Evolutionary conservation across 2,888 invertebrate genomes (phyloP).

Genomic region (Diarsia brunnea): DNA sequence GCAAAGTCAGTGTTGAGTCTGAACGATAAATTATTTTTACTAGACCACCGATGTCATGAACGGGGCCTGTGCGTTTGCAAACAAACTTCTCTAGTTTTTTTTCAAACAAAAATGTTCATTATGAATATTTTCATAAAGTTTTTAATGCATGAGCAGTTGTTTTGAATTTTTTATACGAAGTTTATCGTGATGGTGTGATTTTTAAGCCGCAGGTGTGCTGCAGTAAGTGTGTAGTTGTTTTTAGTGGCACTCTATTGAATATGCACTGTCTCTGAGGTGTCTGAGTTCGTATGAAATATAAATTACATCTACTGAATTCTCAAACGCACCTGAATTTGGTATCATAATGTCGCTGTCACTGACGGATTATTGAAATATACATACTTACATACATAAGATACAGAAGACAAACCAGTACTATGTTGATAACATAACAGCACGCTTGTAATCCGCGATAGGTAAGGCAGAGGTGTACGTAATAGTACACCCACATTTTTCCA

Average conservation of each 20-base stretch:
- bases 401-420: too few species aligned
- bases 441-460: too few species aligned
- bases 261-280: constrained; percentile 17
- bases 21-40: constrained; percentile 77
- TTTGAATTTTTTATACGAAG: constrained; percentile 46
- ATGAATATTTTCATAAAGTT: constrained; percentile 47
- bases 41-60: constrained; percentile 47
- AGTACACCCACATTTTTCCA: too few species aligned
- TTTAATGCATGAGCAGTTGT: constrained; percentile 39
- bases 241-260: constrained; percentile 32
- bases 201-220: constrained; percentile 44
- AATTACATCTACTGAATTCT: neutral
- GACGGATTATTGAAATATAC: too few species aligned
- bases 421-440: too few species aligned
- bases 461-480: too few species aligned
- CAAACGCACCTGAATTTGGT: neutral
- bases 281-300: constrained; percentile 2
- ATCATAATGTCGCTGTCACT: neutral
- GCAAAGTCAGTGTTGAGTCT: constrained; percentile 68
- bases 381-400: too few species aligned
- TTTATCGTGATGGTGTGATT: constrained; percentile 42
- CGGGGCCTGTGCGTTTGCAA: constrained; percentile 45
- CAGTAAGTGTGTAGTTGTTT: constrained; percentile 13
- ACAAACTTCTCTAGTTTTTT: constrained; percentile 33
- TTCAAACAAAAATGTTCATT: constrained; percentile 23